Evolutionary conservation across 2,888 invertebrate genomes (phyloP).

Genomic region (Athetis lepigone): DNA sequence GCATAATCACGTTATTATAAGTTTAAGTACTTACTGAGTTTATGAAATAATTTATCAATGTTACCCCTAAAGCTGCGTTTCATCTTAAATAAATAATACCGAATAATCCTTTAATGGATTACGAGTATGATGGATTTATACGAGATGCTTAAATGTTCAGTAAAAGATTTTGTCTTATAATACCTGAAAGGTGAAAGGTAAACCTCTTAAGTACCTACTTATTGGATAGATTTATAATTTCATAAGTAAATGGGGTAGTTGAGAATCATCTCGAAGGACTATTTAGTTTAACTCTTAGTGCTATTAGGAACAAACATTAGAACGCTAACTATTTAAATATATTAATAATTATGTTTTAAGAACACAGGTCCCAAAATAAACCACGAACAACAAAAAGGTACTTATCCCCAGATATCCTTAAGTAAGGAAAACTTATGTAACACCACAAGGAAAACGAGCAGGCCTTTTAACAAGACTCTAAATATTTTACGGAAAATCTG

Average conservation of each 20-base stretch:
- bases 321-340: constrained; percentile 3
- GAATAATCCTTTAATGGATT: not conserved
- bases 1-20: constrained; percentile 8
- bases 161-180: not conserved
- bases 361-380: not conserved
- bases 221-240: constrained; percentile 4
- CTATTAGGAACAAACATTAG: constrained; percentile 4
- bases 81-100: constrained; percentile 9
- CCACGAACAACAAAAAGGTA: not conserved
- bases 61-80: not conserved
- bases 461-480: constrained; percentile 8
- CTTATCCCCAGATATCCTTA: too few species aligned
- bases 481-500: constrained; percentile 16
- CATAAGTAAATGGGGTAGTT: not conserved
- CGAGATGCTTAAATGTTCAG: not conserved
- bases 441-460: not conserved
- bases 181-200: constrained; percentile 1
- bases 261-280: constrained; percentile 1
- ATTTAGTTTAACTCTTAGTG: constrained; percentile 5
- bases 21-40: constrained; percentile 1
- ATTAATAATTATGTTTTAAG: not conserved
- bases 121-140: not conserved
- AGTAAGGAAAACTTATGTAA: not conserved
- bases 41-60: constrained; percentile 15
- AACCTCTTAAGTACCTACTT: not conserved